A percentile compares a stretch with the other conserved stretches of the same genome.
These are phyloP conservation scores for Myxocyprinus asiaticus DNA, from an alignment of 2,113 vertebrate genomes.

Conservation along the genomic window DNA sequence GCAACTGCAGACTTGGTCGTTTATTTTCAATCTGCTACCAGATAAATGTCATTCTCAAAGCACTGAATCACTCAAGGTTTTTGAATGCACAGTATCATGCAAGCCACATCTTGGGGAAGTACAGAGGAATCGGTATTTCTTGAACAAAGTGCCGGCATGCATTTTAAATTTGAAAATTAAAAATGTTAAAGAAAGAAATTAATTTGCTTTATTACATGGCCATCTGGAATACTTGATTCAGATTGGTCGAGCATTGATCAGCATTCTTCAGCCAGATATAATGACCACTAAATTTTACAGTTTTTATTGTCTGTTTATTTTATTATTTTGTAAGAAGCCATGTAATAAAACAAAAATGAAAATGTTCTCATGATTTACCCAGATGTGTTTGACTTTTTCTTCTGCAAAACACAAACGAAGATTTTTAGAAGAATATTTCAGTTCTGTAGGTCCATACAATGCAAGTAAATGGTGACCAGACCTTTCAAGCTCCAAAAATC, in stretches of 20 bases:
- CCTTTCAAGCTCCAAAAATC: too few relatives aligned
- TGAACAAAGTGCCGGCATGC: not conserved
- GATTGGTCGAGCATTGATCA: not conserved
- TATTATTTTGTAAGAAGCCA: too few relatives aligned
- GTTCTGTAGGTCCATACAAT: too few relatives aligned
- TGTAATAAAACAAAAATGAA: too few relatives aligned
- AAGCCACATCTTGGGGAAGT: not conserved
- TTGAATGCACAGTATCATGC: not conserved
- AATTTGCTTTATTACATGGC: not conserved
- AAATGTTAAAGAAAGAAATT: not conserved
- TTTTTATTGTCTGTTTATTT: too few relatives aligned
- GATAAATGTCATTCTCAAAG: not conserved
- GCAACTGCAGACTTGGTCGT: slow-evolving; percentile 79
- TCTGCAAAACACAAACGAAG: too few relatives aligned
- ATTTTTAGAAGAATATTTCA: too few relatives aligned
- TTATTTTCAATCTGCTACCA: slow-evolving; percentile 69
- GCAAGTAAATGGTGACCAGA: too few relatives aligned
- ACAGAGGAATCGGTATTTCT: not conserved
- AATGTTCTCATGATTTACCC: too few relatives aligned
- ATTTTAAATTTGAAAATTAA: not conserved
- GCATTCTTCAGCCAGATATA: too few relatives aligned
- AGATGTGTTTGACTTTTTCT: too few relatives aligned
- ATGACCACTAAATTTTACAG: too few relatives aligned
- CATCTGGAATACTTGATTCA: slow-evolving; percentile 3
- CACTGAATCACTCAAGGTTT: not conserved